A percentile compares a stretch with the other conserved stretches of the same genome.
Evolutionary conservation across 2,113 vertebrate species (phyloP).

Genomic region (Astur gentilis): DNA sequence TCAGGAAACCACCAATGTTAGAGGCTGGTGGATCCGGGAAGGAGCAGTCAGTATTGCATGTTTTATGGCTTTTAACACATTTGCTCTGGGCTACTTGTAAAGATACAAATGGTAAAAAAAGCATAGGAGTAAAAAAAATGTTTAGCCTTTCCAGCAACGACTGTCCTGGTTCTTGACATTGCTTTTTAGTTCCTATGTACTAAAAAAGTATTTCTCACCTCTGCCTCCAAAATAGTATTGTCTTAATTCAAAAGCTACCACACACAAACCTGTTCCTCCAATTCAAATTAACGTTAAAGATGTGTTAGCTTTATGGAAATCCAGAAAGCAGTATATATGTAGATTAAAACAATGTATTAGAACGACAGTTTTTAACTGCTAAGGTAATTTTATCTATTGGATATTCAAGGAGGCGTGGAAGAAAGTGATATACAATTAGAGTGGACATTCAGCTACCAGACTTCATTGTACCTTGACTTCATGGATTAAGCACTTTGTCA

Average conservation of each 20-base stretch:
- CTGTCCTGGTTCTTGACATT: background rate
- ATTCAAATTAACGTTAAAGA: background rate
- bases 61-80: background rate
- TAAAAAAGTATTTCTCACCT: background rate
- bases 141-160: background rate
- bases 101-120: background rate
- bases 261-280: background rate
- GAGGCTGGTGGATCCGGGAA: background rate
- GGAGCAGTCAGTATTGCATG: background rate
- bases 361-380: background rate
- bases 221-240: background rate
- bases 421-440: background rate
- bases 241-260: background rate
- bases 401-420: background rate
- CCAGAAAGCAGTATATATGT: background rate
- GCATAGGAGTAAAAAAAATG: background rate
- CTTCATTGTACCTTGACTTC: background rate
- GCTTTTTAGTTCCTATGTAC: background rate
- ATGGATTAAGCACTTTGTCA: background rate
- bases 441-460: background rate
- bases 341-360: background rate
- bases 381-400: background rate
- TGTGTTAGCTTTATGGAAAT: background rate
- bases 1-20: background rate
- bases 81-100: background rate